Conservation (phyloP, 2,797 vertebrate species). For the Mastacembelus armatus region DNA sequence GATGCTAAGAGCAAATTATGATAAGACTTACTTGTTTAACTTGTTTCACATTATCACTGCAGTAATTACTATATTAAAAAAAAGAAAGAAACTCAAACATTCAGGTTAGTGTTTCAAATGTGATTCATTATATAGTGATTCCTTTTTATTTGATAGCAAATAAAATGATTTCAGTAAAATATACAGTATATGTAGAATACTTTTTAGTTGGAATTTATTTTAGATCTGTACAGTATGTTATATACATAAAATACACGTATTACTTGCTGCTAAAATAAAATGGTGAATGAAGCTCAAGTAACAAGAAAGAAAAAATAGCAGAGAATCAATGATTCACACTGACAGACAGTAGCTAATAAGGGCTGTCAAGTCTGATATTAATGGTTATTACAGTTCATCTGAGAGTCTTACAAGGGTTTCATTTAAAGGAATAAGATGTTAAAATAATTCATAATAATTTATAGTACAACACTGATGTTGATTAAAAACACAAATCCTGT, state of each 20-base stretch:
- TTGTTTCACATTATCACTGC: no score
- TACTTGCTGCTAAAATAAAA: not conserved
- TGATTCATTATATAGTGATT: no score
- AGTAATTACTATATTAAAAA: no score
- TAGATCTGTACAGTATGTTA: not conserved
- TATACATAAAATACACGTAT: no score
- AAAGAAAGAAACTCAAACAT: no score
- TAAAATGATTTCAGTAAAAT: no score
- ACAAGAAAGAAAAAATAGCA: not conserved
- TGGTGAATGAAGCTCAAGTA: not conserved
- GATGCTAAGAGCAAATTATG: slow-evolving; percentile 43
- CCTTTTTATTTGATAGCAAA: no score
- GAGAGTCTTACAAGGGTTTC: not conserved
- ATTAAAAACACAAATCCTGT: slow-evolving; percentile 33
- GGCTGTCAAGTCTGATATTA: not conserved
- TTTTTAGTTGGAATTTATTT: no score
- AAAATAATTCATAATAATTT: slow-evolving; percentile 18
- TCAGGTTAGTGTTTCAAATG: no score
- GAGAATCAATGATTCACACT: slow-evolving; percentile 8
- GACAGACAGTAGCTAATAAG: slow-evolving; percentile 8
- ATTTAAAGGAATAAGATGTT: slow-evolving; percentile 16
- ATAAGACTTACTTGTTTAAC: slow-evolving; percentile 9
- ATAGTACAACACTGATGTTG: slow-evolving; percentile 33
- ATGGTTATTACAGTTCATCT: slow-evolving; percentile 8
- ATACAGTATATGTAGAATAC: no score